phyloP scores from a whole-genome alignment of 2,797 vertebrate genomes.

The Coregonus suidteri region DNA sequence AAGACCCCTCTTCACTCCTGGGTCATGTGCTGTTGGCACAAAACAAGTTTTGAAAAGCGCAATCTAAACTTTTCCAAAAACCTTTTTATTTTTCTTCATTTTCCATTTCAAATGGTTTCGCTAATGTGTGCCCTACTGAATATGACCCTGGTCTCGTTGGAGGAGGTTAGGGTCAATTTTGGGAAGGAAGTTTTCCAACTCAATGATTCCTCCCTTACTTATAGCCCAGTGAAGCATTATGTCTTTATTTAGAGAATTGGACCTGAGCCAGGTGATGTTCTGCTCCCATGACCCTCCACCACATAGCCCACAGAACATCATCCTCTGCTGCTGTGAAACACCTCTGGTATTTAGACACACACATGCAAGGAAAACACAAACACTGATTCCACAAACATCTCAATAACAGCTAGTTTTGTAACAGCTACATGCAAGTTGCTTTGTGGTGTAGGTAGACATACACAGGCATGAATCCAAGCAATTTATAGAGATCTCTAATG shows the following conservation, averaged over 20 bases:
- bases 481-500: background rate
- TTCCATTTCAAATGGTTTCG: background rate
- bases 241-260: slow-evolving; percentile 1
- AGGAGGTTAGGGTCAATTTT: background rate
- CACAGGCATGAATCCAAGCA: background rate
- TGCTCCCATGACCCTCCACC: background rate
- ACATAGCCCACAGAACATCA: background rate
- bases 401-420: background rate
- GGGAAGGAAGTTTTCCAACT: background rate
- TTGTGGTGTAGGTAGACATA: background rate
- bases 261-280: background rate
- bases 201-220: background rate
- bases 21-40: too few species aligned
- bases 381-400: background rate
- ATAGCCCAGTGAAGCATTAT: background rate
- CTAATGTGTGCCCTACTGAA: background rate
- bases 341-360: background rate
- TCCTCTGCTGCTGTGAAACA: background rate
- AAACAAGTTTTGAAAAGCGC: too few species aligned
- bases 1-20: background rate
- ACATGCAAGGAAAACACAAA: background rate
- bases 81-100: background rate
- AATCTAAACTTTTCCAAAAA: background rate
- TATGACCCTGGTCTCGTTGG: background rate
- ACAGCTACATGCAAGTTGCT: background rate